Evolutionary conservation across 1,140 invertebrate species (phyloP).

Genomic region (Trissolcus basalis): DNA sequence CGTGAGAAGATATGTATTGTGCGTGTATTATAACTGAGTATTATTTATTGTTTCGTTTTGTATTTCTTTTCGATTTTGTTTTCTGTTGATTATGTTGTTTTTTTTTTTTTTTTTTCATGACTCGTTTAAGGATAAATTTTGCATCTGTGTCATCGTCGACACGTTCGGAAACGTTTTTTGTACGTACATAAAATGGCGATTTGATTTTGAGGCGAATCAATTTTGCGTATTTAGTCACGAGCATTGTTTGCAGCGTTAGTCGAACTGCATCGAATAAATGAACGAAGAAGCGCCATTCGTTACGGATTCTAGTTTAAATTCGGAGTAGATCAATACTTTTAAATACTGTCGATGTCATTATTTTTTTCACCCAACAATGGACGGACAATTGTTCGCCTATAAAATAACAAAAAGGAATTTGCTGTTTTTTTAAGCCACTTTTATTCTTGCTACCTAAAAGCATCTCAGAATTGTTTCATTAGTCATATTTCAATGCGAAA

Average conservation of each 20-base stretch:
- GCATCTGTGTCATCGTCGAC: conserved; percentile 24
- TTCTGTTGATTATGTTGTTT: conserved; percentile 8
- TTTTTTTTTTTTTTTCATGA: conserved; percentile 43
- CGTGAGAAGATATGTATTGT: neutral
- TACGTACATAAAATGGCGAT: conserved; percentile 10
- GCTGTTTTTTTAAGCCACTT: no score
- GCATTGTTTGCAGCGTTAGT: conserved; percentile 27
- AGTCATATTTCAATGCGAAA: no score
- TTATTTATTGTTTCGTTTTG: conserved; percentile 32
- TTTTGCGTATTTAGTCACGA: conserved; percentile 20
- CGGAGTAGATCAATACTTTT: neutral
- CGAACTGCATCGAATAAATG: conserved; percentile 33
- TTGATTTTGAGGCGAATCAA: conserved; percentile 25
- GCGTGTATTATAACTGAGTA: conserved; percentile 13
- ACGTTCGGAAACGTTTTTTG: conserved; percentile 13
- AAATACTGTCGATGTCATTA: no score
- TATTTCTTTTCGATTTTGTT: no score
- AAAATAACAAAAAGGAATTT: no score
- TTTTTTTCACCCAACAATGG: neutral
- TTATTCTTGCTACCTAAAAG: no score
- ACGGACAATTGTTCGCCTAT: neutral
- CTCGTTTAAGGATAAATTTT: conserved; percentile 10
- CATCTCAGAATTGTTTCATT: no score
- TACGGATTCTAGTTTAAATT: conserved; percentile 17
- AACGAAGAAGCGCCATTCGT: conserved; percentile 18